Conservation (phyloP, 2,113 vertebrate genomes). For the Burhinus bistriatus region DNA sequence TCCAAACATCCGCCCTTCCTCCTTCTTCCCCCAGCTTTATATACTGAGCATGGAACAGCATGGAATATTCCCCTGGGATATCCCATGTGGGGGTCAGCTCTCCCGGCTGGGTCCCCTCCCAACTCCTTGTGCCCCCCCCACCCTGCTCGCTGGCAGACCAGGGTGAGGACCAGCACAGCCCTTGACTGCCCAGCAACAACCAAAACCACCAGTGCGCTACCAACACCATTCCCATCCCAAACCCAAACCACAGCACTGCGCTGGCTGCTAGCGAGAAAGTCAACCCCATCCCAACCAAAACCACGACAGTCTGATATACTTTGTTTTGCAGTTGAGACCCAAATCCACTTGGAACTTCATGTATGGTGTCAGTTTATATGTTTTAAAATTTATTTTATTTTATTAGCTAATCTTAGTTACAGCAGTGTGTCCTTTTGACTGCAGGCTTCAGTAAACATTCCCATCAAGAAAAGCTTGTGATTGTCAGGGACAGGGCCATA, state of each 20-base stretch:
- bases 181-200: too few species aligned
- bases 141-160: too few species aligned
- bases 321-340: neutral
- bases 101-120: neutral
- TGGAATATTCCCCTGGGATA: neutral
- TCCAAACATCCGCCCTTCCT: neutral
- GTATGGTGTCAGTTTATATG: neutral
- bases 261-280: neutral
- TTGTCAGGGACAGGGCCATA: neutral
- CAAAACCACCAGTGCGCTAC: too few species aligned
- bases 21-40: neutral
- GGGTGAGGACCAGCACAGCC: too few species aligned
- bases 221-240: too few species aligned
- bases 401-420: neutral
- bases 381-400: neutral
- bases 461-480: neutral
- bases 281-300: neutral
- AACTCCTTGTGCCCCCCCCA: neutral
- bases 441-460: neutral
- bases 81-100: neutral
- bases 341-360: neutral
- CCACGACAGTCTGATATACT: neutral
- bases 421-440: neutral
- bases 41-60: neutral
- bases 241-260: neutral